Evolutionary conservation across 1,140 invertebrate species (phyloP).

Genomic region (Spodoptera frugiperda): DNA sequence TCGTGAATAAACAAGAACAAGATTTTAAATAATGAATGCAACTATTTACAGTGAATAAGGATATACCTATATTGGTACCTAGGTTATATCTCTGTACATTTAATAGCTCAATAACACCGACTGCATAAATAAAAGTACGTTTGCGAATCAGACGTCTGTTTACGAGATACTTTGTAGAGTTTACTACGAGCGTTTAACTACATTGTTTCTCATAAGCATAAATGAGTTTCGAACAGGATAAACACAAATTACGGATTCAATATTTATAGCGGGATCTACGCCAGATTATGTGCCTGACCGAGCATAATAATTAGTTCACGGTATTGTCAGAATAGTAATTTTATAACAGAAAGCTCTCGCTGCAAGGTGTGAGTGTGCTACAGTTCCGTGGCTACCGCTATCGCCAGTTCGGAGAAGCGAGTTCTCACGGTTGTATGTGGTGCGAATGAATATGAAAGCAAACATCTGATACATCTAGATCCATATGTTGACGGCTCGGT

Average conservation of each 20-base stretch:
- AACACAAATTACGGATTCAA: constrained; percentile 47
- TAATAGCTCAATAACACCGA: constrained; percentile 15
- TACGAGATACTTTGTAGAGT: constrained; percentile 33
- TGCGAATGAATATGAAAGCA: constrained; percentile 83
- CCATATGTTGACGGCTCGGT: constrained; percentile 85
- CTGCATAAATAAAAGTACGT: constrained; percentile 14
- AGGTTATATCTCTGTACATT: not conserved
- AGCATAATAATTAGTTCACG: constrained; percentile 76
- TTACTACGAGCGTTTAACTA: constrained; percentile 23
- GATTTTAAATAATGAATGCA: not conserved
- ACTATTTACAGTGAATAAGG: too few species aligned
- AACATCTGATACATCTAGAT: constrained; percentile 85
- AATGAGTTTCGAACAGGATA: constrained; percentile 34
- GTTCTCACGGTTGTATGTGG: constrained; percentile 82
- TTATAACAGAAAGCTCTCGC: constrained; percentile 74
- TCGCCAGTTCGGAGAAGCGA: constrained; percentile 72
- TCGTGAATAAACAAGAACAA: not conserved
- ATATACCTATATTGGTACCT: not conserved
- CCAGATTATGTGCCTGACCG: constrained; percentile 52
- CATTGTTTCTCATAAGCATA: constrained; percentile 40
- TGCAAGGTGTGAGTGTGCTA: constrained; percentile 76
- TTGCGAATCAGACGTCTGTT: constrained; percentile 24
- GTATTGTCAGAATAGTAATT: constrained; percentile 77
- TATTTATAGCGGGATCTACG: constrained; percentile 50
- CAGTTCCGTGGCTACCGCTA: constrained; percentile 79